Conservation (phyloP, 1,140 invertebrate species). For the Drosophila watanabei region DNA sequence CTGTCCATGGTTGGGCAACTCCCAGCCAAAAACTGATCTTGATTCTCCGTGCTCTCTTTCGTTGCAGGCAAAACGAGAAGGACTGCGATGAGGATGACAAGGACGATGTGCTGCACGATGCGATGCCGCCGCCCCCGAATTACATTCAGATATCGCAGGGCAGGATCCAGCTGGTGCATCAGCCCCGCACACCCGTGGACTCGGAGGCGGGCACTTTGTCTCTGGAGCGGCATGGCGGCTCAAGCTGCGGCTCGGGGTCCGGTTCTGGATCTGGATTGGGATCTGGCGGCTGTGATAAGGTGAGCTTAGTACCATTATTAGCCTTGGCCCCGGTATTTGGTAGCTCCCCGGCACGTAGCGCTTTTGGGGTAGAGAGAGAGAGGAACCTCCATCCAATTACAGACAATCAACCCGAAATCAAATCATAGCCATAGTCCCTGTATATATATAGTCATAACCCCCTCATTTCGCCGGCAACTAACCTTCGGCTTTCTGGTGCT, state of each 20-base stretch:
- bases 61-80: slow-evolving; percentile 79
- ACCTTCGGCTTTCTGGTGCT: slow-evolving; percentile 28
- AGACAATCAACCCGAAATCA: slow-evolving; percentile 38
- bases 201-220: slow-evolving; percentile 58
- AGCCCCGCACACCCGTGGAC: slow-evolving; percentile 60
- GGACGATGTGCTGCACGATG: slow-evolving; percentile 79
- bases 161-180: slow-evolving; percentile 81
- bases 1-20: slow-evolving; percentile 43
- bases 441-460: slow-evolving; percentile 42
- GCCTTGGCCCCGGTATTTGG: slow-evolving; percentile 45
- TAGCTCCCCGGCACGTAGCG: slow-evolving; percentile 49
- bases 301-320: slow-evolving; percentile 38
- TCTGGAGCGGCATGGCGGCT: slow-evolving; percentile 47
- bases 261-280: slow-evolving; percentile 18
- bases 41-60: background rate
- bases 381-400: slow-evolving; percentile 43
- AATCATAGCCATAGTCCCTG: slow-evolving; percentile 39
- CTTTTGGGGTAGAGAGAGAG: slow-evolving; percentile 42
- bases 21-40: slow-evolving; percentile 21
- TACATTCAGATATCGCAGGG: slow-evolving; percentile 84
- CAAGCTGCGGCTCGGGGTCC: background rate
- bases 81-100: slow-evolving; percentile 83
- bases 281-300: slow-evolving; percentile 61
- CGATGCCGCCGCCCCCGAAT: slow-evolving; percentile 77
- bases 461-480: slow-evolving; percentile 31